phyloP scores from a whole-genome alignment of 35 echinoderm and acorn worm genomes.

The Heliocidaris tuberculata region DNA sequence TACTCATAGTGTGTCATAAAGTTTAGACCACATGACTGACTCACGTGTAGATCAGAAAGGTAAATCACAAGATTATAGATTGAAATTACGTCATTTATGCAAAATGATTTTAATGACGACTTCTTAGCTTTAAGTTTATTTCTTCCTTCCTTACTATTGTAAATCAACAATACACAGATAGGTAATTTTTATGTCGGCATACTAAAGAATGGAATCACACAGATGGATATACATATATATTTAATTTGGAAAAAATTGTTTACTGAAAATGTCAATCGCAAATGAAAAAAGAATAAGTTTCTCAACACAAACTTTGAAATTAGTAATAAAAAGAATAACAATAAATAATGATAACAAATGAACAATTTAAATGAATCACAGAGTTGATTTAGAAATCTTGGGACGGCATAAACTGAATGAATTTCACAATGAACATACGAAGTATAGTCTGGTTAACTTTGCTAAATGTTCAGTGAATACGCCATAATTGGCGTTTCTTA shows the following conservation, averaged over 20 bases:
- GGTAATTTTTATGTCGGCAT: too few species aligned
- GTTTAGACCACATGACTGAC: neutral
- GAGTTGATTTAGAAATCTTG: too few species aligned
- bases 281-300: neutral
- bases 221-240: too few species aligned
- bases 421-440: too few species aligned
- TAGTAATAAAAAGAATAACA: neutral
- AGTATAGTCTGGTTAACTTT: too few species aligned
- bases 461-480: too few species aligned
- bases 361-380: neutral
- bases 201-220: too few species aligned
- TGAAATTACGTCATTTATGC: neutral
- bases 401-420: too few species aligned
- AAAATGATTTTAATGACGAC: neutral
- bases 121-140: neutral
- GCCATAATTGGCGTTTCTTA: too few species aligned
- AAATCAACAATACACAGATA: neutral
- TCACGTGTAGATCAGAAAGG: neutral
- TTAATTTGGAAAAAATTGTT: too few species aligned
- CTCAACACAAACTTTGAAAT: neutral
- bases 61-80: neutral
- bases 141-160: neutral
- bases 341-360: too few species aligned
- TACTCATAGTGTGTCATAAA: neutral
- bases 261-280: neutral